Evolutionary conservation across 2,888 invertebrate species (phyloP).

Genomic region (Melipona bicolor): DNA sequence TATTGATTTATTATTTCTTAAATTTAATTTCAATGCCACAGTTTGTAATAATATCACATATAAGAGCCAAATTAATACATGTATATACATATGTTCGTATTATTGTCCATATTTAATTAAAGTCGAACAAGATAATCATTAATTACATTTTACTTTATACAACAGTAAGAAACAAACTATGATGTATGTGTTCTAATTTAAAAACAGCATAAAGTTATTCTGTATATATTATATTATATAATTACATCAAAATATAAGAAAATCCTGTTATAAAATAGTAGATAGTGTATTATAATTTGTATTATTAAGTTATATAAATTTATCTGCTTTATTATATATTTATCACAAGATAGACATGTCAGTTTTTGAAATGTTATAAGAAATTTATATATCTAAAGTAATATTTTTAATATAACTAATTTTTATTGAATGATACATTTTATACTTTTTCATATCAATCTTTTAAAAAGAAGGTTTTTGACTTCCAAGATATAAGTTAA

Average conservation of each 20-base stretch:
- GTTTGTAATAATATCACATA: slow-evolving; percentile 53
- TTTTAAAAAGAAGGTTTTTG: slow-evolving; percentile 28
- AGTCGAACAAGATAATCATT: slow-evolving; percentile 27
- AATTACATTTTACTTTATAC: slow-evolving; percentile 11
- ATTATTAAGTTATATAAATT: slow-evolving; percentile 26
- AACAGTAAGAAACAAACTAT: slow-evolving; percentile 21
- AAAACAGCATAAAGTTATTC: slow-evolving; percentile 11
- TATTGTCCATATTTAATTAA: slow-evolving; percentile 35
- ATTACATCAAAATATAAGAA: slow-evolving; percentile 16
- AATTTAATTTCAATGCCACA: slow-evolving; percentile 46
- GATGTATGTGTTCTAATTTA: slow-evolving; percentile 28
- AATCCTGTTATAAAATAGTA: slow-evolving; percentile 32
- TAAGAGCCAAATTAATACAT: slow-evolving; percentile 50
- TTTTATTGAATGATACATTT: slow-evolving; percentile 59
- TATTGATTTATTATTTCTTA: slow-evolving; percentile 30
- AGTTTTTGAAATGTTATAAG: slow-evolving; percentile 24
- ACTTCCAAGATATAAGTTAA: slow-evolving; percentile 37
- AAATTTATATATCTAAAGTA: slow-evolving; percentile 57
- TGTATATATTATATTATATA: slow-evolving; percentile 35
- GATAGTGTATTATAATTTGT: slow-evolving; percentile 20
- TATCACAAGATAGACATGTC: slow-evolving; percentile 42
- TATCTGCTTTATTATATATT: slow-evolving; percentile 38
- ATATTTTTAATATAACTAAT: slow-evolving; percentile 64
- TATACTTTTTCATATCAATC: slow-evolving; percentile 61
- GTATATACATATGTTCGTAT: slow-evolving; percentile 5